Evolutionary conservation across 2,113 vertebrate species (phyloP).

Genomic region (Saccopteryx bilineata): DNA sequence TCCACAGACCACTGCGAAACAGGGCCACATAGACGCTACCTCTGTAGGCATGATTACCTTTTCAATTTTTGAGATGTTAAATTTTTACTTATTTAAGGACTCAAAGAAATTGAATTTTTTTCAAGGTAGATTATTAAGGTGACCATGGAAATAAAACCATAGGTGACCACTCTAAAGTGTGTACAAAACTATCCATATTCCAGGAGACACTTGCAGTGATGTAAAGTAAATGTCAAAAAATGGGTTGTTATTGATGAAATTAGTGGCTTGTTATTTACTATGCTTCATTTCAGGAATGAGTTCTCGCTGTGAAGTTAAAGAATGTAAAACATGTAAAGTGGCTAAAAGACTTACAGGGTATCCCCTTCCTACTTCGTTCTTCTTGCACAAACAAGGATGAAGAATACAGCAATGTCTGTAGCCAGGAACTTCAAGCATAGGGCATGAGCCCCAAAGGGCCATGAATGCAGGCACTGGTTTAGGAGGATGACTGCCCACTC

Average conservation of each 20-base stretch:
- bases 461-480: not conserved
- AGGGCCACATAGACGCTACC: accelerated
- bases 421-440: not conserved
- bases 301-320: not conserved
- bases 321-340: not conserved
- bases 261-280: not conserved
- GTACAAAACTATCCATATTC: not conserved
- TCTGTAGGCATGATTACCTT: not conserved
- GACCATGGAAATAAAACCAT: constrained; percentile 5
- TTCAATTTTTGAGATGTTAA: not conserved
- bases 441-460: not conserved
- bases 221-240: not conserved
- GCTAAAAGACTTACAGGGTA: not conserved
- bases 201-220: not conserved
- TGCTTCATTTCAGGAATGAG: not conserved
- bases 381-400: not conserved
- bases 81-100: constrained; percentile 17
- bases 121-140: not conserved
- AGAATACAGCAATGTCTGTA: not conserved
- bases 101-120: not conserved
- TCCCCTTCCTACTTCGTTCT: not conserved
- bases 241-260: not conserved
- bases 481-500: not conserved
- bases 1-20: accelerated
- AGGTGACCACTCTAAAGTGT: not conserved